These are phyloP conservation scores for Mycteria americana DNA, from an alignment of 2,797 vertebrate genomes.

Conservation along the genomic window DNA sequence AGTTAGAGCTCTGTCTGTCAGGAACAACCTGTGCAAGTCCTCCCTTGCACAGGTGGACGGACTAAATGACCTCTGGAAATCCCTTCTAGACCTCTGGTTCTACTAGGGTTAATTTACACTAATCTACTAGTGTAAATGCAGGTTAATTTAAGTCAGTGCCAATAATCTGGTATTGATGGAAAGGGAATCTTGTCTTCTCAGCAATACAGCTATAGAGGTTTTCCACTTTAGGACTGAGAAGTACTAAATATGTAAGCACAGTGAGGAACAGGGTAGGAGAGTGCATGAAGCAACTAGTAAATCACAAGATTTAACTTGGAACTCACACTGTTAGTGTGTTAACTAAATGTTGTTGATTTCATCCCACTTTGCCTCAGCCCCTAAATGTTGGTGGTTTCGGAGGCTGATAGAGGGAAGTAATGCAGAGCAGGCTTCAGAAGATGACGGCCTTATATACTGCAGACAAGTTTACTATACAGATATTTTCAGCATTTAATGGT, in stretches of 20 bases:
- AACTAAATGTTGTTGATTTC: not conserved
- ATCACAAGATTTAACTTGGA: not conserved
- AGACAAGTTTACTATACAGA: not conserved
- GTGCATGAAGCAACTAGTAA: not conserved
- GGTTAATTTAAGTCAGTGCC: not conserved
- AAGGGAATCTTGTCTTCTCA: not conserved
- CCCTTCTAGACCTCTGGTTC: not conserved
- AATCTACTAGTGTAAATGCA: not conserved
- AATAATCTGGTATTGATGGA: not conserved
- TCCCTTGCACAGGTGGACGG: not conserved
- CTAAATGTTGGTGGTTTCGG: not conserved
- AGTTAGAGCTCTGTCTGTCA: not conserved
- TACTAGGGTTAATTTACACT: not conserved
- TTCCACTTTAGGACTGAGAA: not conserved
- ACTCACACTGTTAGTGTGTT: not conserved
- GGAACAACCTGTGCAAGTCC: not conserved
- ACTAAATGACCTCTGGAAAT: not conserved
- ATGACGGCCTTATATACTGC: not conserved
- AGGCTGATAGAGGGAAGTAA: not conserved
- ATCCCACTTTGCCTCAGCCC: not conserved
- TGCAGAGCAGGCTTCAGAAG: not conserved
- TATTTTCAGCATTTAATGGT: not conserved
- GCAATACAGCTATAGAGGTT: not conserved
- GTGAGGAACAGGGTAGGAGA: not conserved
- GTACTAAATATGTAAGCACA: not conserved